These are phyloP conservation scores for Propsilocerus akamusi DNA, from an alignment of 1,140 invertebrate genomes.

Conservation along the genomic window DNA sequence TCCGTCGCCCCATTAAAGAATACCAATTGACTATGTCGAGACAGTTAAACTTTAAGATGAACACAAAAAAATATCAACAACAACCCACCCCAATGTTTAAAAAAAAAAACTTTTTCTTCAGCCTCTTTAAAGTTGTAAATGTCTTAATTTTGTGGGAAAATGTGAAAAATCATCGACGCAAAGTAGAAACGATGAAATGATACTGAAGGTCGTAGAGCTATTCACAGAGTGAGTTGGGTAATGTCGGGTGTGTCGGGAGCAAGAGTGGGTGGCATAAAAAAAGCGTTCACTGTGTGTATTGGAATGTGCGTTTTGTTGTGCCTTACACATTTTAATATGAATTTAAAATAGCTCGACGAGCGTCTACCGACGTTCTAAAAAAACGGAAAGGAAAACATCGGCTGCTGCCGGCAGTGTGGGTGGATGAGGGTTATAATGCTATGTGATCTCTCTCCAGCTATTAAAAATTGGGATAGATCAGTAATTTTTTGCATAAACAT, in stretches of 20 bases:
- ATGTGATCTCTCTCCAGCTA: constrained; percentile 1
- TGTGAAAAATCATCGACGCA: neutral
- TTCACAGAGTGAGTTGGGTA: no score
- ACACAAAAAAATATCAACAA: no score
- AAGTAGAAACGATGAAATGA: neutral
- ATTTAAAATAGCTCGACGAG: constrained; percentile 2
- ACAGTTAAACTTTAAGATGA: no score
- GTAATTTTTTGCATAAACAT: constrained; percentile 3
- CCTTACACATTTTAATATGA: constrained; percentile 3
- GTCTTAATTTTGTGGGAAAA: neutral
- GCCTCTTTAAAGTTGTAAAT: constrained; percentile 2
- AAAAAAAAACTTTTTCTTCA: no score
- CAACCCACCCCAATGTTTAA: no score
- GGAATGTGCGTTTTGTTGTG: neutral
- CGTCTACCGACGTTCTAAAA: neutral
- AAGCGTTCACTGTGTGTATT: no score
- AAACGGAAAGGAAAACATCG: neutral
- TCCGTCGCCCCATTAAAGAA: no score
- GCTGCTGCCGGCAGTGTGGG: neutral
- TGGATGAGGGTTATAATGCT: neutral
- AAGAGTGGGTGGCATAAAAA: no score
- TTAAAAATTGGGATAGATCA: constrained; percentile 3
- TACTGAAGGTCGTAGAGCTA: constrained; percentile 2
- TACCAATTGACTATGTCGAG: no score
- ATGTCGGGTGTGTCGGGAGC: no score